Conservation (phyloP, 2,888 invertebrate species). For the Epicampocera succincta region DNA sequence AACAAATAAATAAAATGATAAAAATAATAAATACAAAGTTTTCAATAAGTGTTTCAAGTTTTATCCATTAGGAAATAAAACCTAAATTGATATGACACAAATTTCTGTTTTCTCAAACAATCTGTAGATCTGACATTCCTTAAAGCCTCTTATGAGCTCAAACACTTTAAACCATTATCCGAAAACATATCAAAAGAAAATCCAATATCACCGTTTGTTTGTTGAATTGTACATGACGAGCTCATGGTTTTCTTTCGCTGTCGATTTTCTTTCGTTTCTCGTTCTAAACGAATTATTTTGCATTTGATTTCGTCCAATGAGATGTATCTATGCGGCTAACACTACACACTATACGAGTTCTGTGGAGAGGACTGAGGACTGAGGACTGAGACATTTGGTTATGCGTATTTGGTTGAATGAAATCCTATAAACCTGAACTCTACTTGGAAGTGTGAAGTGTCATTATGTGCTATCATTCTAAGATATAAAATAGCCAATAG, state of each 20-base stretch:
- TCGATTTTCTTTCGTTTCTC: neutral
- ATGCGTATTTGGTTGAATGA: too few species aligned
- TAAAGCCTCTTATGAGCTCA: too few species aligned
- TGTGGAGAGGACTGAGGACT: slow-evolving; percentile 32
- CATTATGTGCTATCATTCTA: slow-evolving; percentile 83
- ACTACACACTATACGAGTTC: slow-evolving; percentile 63
- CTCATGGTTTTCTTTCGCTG: too few species aligned
- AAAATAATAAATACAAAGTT: too few species aligned
- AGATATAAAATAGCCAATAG: slow-evolving; percentile 97
- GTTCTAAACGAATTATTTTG: neutral
- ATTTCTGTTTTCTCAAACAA: neutral
- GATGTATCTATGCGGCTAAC: slow-evolving; percentile 34
- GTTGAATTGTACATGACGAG: too few species aligned
- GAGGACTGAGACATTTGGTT: neutral
- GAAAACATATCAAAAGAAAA: too few species aligned
- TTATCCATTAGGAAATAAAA: too few species aligned
- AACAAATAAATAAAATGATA: too few species aligned
- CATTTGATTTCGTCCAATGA: slow-evolving; percentile 13
- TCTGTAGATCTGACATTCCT: too few species aligned
- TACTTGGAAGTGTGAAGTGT: slow-evolving; percentile 74
- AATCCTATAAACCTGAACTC: slow-evolving; percentile 39
- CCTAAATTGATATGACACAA: neutral
- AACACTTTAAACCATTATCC: too few species aligned
- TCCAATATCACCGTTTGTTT: too few species aligned
- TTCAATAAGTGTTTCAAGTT: too few species aligned